These are phyloP conservation scores for Agrochola lychnidis DNA, from an alignment of 2,888 invertebrate genomes.

Conservation along the genomic window DNA sequence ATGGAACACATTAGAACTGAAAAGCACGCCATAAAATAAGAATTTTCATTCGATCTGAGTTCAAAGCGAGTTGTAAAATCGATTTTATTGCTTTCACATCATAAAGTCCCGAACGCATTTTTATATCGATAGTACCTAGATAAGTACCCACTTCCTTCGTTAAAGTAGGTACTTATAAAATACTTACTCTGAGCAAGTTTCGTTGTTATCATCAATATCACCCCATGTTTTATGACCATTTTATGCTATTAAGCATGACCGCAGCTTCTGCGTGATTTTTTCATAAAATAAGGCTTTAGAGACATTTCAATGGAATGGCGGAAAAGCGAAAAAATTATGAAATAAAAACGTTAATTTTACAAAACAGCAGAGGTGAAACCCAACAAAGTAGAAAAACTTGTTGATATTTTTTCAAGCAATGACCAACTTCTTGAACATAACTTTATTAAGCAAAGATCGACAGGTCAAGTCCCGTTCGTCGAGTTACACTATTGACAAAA, in stretches of 20 bases:
- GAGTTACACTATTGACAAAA: background rate
- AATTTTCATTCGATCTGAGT: constrained; percentile 72
- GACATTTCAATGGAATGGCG: too few relatives aligned
- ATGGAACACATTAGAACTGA: constrained; percentile 57
- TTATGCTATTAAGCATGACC: constrained; percentile 22
- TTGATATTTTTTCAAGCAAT: too few relatives aligned
- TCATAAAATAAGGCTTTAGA: too few relatives aligned
- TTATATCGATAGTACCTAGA: constrained; percentile 61
- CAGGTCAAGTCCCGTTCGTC: too few relatives aligned
- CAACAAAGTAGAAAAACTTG: too few relatives aligned
- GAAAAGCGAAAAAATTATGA: background rate
- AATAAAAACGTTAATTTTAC: background rate
- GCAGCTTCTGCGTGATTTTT: constrained; percentile 8
- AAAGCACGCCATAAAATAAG: constrained; percentile 59
- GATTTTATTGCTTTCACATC: constrained; percentile 77
- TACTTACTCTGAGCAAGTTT: constrained; percentile 33
- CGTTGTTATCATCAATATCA: constrained; percentile 44
- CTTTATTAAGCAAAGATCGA: too few relatives aligned
- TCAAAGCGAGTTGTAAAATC: constrained; percentile 75
- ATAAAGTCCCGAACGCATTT: constrained; percentile 74
- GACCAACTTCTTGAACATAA: too few relatives aligned
- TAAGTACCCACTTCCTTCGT: constrained; percentile 58
- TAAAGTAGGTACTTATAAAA: constrained; percentile 60
- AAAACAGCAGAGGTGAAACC: too few relatives aligned
- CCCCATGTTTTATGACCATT: constrained; percentile 38